Evolutionary conservation across 2,797 vertebrate species (phyloP), one percentile per base, ranked within the genome.

Genomic region (Melanotaenia nigrans): DNA sequence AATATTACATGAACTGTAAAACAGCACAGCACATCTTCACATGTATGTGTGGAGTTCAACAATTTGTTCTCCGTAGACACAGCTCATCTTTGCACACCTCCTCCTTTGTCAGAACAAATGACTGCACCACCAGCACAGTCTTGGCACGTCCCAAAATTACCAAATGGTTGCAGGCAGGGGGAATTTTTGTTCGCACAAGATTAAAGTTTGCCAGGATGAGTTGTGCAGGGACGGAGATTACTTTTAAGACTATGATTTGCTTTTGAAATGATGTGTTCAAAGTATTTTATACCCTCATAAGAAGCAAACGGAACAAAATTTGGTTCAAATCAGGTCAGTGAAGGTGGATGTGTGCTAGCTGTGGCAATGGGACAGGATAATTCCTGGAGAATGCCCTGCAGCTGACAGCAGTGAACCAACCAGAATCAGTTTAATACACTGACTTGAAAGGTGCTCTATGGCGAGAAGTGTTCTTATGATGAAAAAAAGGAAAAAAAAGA

Each of bases 381-480:
- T 77, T 87, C 82, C 60, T n/a, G 76, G 66, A 85, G 82, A 86
- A 90, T 82, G 85, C 78, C 83, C 70, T 4, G 61, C 57, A 70
- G 90, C 86, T 69, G 80, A 84, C 78, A 65, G 80, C 70, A 57
- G 61, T 18, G 38, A 85, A 84, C 71, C 80, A 49, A 83, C 80
- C 73, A 67, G 77, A 90, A 85, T 90, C 82, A 45, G 83, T 90
- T 89, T 87, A 68, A 72, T 81, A 79, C 79, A 77, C 82, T 74
- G 77, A 68, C 82, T 89, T 87, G 80, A 89, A 87, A 88, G 86
- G 83, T 77, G 82, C 81, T 85, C 77, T 79, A 68, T 71, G 63
- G 79, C 69, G 75, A 85, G 82, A 83, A 71, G 84, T 87, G 84
- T 83, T 86, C 82, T 78, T 88, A 75, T 90, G 89, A 90, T 89